Evolutionary conservation across 2,797 vertebrate species (phyloP).

Genomic region (Chelmon rostratus): DNA sequence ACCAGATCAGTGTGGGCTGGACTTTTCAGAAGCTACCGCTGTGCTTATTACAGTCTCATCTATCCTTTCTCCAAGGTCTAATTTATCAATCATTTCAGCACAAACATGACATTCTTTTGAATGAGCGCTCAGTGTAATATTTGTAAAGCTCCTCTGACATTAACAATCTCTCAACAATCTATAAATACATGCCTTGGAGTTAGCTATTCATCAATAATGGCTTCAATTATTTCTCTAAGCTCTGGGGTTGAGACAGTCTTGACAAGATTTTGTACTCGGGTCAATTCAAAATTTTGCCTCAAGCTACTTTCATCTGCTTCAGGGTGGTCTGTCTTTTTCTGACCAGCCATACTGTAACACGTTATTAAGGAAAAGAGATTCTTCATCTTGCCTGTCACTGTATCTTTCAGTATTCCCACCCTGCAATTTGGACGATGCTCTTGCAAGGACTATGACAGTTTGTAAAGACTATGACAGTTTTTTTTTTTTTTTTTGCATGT

Average conservation of each 20-base stretch:
- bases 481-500: conserved; percentile 17
- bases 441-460: background rate
- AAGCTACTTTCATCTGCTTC: conserved; percentile 48
- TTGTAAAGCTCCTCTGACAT: conserved; percentile 27
- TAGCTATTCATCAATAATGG: conserved; percentile 41
- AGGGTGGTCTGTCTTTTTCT: conserved; percentile 72
- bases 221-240: conserved; percentile 53
- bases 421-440: conserved; percentile 46
- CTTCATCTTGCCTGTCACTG: conserved; percentile 52
- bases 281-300: conserved; percentile 28
- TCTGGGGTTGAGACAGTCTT: conserved; percentile 42
- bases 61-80: conserved; percentile 32
- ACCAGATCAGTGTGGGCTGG: conserved; percentile 52
- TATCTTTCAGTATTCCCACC: conserved; percentile 46
- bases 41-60: conserved; percentile 35
- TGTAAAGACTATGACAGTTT: conserved; percentile 34
- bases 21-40: conserved; percentile 25
- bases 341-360: conserved; percentile 37
- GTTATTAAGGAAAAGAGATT: conserved; percentile 55
- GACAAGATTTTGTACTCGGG: conserved; percentile 30
- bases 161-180: conserved; percentile 35
- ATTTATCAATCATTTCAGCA: conserved; percentile 50
- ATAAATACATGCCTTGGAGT: conserved; percentile 15
- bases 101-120: conserved; percentile 18
- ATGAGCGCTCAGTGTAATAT: conserved; percentile 17